Percentiles rank a stretch among this genome's conserved stretches.
phyloP scores from a whole-genome alignment of 2,888 invertebrate species.

The Ichneumon xanthorius region DNA sequence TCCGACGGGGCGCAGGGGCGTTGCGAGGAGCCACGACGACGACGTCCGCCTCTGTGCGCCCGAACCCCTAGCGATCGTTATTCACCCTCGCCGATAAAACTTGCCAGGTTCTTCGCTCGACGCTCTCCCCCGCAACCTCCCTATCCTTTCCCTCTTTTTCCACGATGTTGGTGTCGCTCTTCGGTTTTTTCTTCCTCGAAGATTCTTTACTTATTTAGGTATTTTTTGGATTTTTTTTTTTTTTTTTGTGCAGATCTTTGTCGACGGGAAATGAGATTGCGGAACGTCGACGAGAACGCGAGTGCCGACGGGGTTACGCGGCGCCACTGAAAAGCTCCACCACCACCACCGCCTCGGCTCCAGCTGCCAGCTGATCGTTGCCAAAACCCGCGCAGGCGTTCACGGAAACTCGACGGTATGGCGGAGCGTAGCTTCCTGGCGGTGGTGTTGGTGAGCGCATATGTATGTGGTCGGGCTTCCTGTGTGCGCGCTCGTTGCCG shows the following conservation, averaged over 20 bases:
- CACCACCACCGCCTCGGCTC: slow-evolving; percentile 54
- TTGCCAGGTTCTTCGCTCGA: slow-evolving; percentile 1
- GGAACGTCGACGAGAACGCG: slow-evolving; percentile 49
- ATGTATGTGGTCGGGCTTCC: background rate
- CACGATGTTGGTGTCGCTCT: background rate
- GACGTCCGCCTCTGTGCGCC: slow-evolving; percentile 54
- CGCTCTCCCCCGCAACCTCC: background rate
- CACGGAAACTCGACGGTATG: slow-evolving; percentile 28
- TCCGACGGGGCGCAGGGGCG: slow-evolving; percentile 20
- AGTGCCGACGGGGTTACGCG: slow-evolving; percentile 72
- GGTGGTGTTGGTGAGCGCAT: too few species aligned
- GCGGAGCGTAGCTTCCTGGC: slow-evolving; percentile 3
- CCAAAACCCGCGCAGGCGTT: slow-evolving; percentile 82
- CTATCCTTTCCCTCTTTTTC: background rate
- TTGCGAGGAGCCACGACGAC: slow-evolving; percentile 20
- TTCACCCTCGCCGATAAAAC: slow-evolving; percentile 58
- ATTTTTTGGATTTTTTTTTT: background rate
- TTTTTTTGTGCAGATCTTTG: background rate
- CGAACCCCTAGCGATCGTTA: slow-evolving; percentile 64
- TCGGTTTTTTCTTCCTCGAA: background rate
- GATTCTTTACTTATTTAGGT: background rate
- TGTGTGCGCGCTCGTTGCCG: slow-evolving; percentile 8
- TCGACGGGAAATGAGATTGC: background rate
- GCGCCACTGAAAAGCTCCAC: slow-evolving; percentile 74
- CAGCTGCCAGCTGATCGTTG: slow-evolving; percentile 83